These are phyloP conservation scores for Epinephelus cyanopodus DNA, from an alignment of 2,113 vertebrate genomes.

Conservation along the genomic window DNA sequence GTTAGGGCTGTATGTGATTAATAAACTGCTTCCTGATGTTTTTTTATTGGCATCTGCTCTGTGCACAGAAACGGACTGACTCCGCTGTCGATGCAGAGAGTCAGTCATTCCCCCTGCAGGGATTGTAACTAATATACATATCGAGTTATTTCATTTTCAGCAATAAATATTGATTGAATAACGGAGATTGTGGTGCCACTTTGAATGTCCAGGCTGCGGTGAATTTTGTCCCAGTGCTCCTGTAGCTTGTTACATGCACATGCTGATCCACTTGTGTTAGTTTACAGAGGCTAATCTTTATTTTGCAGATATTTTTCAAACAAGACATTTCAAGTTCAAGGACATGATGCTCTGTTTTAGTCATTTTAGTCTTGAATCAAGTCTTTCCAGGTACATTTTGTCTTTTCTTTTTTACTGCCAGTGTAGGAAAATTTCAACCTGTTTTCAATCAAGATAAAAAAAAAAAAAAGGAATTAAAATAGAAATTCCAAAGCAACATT, in stretches of 20 bases:
- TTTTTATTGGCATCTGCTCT: constrained; percentile 49
- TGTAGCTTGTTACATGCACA: background rate
- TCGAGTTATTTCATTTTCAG: constrained; percentile 74
- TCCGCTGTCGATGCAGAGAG: constrained; percentile 47
- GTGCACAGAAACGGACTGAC: constrained; percentile 45
- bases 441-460: background rate
- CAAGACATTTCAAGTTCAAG: background rate
- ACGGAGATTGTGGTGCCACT: constrained; percentile 42
- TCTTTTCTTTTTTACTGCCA: too few relatives aligned
- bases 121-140: constrained; percentile 71
- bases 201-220: constrained; percentile 4
- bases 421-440: too few relatives aligned
- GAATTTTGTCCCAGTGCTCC: background rate
- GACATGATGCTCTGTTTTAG: background rate
- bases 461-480: too few relatives aligned
- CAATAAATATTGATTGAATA: constrained; percentile 81
- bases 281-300: background rate
- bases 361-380: background rate
- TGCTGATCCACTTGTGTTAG: background rate
- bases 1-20: constrained; percentile 56
- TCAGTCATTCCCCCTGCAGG: constrained; percentile 65
- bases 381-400: background rate
- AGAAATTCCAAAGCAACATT: background rate
- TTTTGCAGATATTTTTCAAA: background rate
- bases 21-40: constrained; percentile 67